Base-by-base conservation (phyloP, 2,113 vertebrate genomes). In the Pristiophorus japonicus region DNA sequence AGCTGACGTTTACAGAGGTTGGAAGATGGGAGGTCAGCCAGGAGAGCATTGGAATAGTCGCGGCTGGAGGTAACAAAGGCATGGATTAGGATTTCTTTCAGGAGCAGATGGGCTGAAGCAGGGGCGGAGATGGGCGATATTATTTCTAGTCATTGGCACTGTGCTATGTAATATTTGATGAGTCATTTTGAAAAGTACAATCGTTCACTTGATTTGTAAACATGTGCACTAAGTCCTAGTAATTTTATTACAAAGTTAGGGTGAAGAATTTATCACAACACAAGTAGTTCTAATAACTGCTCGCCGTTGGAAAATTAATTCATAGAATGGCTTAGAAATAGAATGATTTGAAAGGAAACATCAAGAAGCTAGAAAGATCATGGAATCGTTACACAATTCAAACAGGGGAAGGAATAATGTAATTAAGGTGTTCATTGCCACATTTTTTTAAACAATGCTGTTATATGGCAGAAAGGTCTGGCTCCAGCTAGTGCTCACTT, bases 131-230 rank as follows among this genome's bases (percentile, higher is more conserved):
- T 4, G 66, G 66, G n/a, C n/a, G 2, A n/a, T 78, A 5, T 3
- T 67, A 24, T 16, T 78, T 38, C 12, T n/a, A 78, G 75, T 38
- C 75, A n/a, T 38, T 10, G 34, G 75, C 75, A 78, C 20, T n/a
- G 3, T 14, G 38, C 12, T 30, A 10, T 51, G 45, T 87, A 88
- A 88, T 55, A 14, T 47, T 88, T 88, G 78, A 3, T 84, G 30
- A 18, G 34, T 34, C 87, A 59, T 59, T 90, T 88, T 88, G 85
- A 88, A 88, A 88, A 88, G 22, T 88, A 88, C 47, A 75, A 70
- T 8, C 24, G n/a, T 75, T 78, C 16, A 10, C 51, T 14, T 14
- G 51, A 88, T 88, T 88, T 88, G 27, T 62, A 91, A 91, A 7
- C 2, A 3, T 55, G 4, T 81, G 30, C 55, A 63, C 18, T 63